Base-by-base conservation (phyloP, 2,113 vertebrate species). In the Cervus canadensis region DNA sequence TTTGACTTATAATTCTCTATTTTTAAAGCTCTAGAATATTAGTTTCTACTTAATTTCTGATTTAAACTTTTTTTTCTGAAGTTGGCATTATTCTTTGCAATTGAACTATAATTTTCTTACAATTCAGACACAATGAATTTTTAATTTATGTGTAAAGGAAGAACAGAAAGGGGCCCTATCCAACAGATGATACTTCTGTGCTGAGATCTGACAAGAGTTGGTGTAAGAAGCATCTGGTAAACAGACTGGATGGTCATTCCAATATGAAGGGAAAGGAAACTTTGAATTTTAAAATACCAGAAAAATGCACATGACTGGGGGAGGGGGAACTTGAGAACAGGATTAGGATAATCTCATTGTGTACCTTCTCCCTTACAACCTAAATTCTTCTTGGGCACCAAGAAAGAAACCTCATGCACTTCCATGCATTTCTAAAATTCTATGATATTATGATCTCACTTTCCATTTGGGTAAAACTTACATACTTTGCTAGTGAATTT, bases 281-380 rank as follows among this genome's bases (percentile, higher is more conserved):
- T 81, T 67, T 60, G 45, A 96, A 81, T 92, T 93, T 93, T 52
- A 94, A 96, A 95, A 67, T 90, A 83, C 87, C 21, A 57, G 40
- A 78, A 96, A 96, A 96, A 92, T 67, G 6, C 54, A 90, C 19
- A 81, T 67, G 78, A 92, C 3, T 88, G 12, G 33, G 36, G 26
- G 59, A n/a, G 16, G 40, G 60, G 91, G 26, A 48, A 33, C 3
- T 62, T 85, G 52, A 91, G 30, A 90, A 67, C 25, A 89, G 5
- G 30, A 88, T 86, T 94, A n/a, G 23, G 54, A 62, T 78, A 94
- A 56, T 93, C 74, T 93, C 5, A 1, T 0, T 64, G 26, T 85
- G 1, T 87, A 52, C 40, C 59, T 97, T 57, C 12, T 96, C 43
- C 59, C 19, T 23, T 60, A 93, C 5, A 93, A 19, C 40, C 52